phyloP scores from a whole-genome alignment of 2,888 invertebrate genomes.

The Dryobota labecula region DNA sequence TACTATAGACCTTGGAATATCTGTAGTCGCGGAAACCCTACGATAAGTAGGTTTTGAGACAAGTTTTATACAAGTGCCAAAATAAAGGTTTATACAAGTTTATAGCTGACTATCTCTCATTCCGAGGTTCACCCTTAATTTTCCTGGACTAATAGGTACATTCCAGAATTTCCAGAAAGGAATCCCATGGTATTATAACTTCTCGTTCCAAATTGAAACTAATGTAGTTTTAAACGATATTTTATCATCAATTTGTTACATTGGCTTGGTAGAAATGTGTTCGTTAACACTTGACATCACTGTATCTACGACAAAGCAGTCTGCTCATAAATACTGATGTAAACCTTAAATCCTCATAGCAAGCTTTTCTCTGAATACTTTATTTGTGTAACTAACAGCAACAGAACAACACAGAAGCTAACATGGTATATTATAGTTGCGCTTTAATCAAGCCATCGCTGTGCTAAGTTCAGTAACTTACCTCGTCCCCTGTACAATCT shows the following conservation, averaged over 20 bases:
- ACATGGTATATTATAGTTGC: slow-evolving; percentile 2
- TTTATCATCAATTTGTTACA: slow-evolving; percentile 4
- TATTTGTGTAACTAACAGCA: neutral
- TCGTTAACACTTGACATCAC: neutral
- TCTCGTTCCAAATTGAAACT: slow-evolving; percentile 47
- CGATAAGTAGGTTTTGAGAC: too few species aligned
- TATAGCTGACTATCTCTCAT: too few species aligned
- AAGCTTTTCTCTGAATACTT: neutral
- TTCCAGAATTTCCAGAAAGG: slow-evolving; percentile 35
- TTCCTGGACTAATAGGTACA: too few species aligned
- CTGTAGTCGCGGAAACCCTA: too few species aligned
- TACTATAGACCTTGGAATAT: too few species aligned
- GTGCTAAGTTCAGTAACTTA: slow-evolving; percentile 6
- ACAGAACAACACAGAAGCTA: neutral
- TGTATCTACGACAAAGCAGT: too few species aligned
- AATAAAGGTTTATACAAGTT: too few species aligned
- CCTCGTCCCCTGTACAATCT: neutral
- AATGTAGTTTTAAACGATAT: slow-evolving; percentile 28
- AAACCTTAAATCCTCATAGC: neutral
- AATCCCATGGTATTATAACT: too few species aligned
- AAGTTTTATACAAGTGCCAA: too few species aligned
- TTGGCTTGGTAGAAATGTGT: neutral
- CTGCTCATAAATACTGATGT: neutral
- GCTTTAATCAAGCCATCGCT: slow-evolving; percentile 36
- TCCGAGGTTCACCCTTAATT: too few species aligned